phyloP scores from a whole-genome alignment of 1,140 invertebrate genomes.

The Patella vulgata region DNA sequence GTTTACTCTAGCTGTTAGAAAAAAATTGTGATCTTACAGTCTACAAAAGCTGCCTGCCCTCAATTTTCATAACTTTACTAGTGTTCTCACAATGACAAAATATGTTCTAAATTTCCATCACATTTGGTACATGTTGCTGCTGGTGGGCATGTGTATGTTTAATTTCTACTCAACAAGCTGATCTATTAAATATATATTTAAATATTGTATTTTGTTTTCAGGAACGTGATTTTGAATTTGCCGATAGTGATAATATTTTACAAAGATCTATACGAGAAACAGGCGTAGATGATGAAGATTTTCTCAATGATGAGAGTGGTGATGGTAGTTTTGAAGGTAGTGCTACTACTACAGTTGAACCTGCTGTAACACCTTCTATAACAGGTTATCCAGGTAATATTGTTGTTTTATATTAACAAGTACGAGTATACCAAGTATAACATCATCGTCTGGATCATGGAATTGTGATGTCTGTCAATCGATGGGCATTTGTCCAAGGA shows the following conservation, averaged over 20 bases:
- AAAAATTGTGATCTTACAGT: no score
- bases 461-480: neutral
- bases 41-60: no score
- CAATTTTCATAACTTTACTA: no score
- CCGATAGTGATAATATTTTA: conserved; percentile 25
- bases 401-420: neutral
- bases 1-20: no score
- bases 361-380: neutral
- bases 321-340: conserved; percentile 19
- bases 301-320: conserved; percentile 38
- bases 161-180: no score
- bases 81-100: no score
- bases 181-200: neutral
- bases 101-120: no score
- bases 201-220: conserved; percentile 25
- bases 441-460: neutral
- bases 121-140: no score
- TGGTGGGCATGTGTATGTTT: no score
- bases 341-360: conserved; percentile 14
- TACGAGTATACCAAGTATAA: no score
- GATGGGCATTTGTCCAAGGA: no score
- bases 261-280: conserved; percentile 26
- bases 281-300: conserved; percentile 44
- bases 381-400: conserved; percentile 27
- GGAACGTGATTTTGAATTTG: conserved; percentile 46